phyloP scores from a whole-genome alignment of 2,888 invertebrate genomes.

The Terebella lapidaria region DNA sequence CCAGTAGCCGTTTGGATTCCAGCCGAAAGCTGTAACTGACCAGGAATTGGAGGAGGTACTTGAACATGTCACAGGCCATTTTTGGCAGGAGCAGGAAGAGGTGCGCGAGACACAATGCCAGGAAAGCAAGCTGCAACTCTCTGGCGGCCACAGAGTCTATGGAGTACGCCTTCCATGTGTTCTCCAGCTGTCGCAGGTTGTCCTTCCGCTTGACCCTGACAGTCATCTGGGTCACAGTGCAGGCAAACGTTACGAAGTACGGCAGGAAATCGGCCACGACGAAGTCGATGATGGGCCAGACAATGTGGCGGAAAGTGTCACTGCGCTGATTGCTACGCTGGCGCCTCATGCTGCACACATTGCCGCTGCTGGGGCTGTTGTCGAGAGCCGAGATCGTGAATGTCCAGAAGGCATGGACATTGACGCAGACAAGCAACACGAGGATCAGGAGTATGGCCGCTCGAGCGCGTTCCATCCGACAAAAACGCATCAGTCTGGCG shows the following conservation, averaged over 20 bases:
- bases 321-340: constrained; percentile 19
- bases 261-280: constrained; percentile 37
- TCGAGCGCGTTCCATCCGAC: constrained; percentile 41
- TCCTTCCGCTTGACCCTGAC: constrained; percentile 8
- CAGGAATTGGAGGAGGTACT: neutral
- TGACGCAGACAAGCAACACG: constrained; percentile 43
- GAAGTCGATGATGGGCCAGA: constrained; percentile 41
- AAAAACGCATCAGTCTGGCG: constrained; percentile 34
- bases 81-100: constrained; percentile 27
- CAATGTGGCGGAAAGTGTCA: constrained; percentile 32
- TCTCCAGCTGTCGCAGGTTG: constrained; percentile 19
- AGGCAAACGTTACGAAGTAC: constrained; percentile 29
- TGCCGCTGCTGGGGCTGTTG: constrained; percentile 16
- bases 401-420: constrained; percentile 51
- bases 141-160: constrained; percentile 23
- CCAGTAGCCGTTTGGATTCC: neutral
- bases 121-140: constrained; percentile 24
- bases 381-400: constrained; percentile 32
- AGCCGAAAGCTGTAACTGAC: neutral
- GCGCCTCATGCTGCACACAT: constrained; percentile 21
- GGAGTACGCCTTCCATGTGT: constrained; percentile 27
- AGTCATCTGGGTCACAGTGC: constrained; percentile 27
- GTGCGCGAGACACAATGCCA: constrained; percentile 22
- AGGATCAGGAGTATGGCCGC: constrained; percentile 41
- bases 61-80: constrained; percentile 21